Conservation (phyloP, 1,140 invertebrate species). For the Cherax destructor region DNA sequence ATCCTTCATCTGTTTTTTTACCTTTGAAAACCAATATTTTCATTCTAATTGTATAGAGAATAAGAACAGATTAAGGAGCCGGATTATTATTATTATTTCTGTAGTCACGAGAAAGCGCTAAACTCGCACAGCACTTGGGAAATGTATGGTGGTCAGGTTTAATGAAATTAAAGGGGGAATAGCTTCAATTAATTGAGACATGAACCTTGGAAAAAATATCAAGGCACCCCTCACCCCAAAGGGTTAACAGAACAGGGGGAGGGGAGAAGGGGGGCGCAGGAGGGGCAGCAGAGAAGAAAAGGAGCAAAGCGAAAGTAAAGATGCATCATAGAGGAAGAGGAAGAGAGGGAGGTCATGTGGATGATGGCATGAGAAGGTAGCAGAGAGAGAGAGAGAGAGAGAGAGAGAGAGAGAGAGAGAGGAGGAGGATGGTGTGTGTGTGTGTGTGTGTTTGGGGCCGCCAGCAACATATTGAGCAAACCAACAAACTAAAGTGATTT, state of each 20-base stretch:
- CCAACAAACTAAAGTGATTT: constrained; percentile 2
- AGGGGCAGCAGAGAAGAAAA: not conserved
- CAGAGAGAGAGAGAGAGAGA: not conserved
- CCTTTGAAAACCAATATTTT: too few species aligned
- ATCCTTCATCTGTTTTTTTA: too few species aligned
- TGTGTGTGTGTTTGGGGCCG: not conserved
- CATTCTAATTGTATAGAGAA: too few species aligned
- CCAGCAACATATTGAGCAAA: not conserved
- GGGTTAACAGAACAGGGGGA: not conserved
- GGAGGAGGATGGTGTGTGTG: not conserved
- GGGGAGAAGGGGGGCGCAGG: not conserved
- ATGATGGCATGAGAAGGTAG: not conserved
- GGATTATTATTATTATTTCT: too few species aligned
- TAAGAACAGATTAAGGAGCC: too few species aligned
- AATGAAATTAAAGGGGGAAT: too few species aligned
- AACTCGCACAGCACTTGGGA: too few species aligned
- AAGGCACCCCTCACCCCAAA: not conserved
- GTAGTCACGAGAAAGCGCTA: too few species aligned
- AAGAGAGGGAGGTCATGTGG: not conserved
- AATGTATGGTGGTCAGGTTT: too few species aligned
- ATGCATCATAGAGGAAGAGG: not conserved
- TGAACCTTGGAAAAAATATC: not conserved
- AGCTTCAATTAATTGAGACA: too few species aligned
- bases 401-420: not conserved
- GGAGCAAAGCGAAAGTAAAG: not conserved